phyloP scores from a whole-genome alignment of 2,888 invertebrate genomes.

The Hermaeophaga mercurialis region DNA sequence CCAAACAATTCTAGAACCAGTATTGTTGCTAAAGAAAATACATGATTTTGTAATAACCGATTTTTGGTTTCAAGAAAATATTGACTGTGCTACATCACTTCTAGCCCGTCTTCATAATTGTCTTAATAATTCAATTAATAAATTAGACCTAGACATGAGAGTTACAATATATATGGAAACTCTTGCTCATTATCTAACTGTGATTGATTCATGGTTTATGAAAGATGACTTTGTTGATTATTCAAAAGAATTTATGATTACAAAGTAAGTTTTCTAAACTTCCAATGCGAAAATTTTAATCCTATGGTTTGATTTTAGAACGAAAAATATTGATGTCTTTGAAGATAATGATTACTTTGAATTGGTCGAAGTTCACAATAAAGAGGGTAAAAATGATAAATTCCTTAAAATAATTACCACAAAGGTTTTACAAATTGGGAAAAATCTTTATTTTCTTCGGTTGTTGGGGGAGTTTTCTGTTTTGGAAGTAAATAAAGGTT shows the following conservation, averaged over 20 bases:
- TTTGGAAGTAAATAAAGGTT: slow-evolving; percentile 41
- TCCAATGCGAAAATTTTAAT: too few relatives aligned
- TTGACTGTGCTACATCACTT: slow-evolving; percentile 45
- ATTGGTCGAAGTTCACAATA: slow-evolving; percentile 38
- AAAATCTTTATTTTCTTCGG: slow-evolving; percentile 51
- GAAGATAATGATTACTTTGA: slow-evolving; percentile 33
- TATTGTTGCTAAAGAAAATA: slow-evolving; percentile 44
- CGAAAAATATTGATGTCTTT: too few relatives aligned
- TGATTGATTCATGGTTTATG: slow-evolving; percentile 52
- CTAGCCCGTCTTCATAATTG: slow-evolving; percentile 47
- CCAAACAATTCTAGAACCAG: slow-evolving; percentile 44
- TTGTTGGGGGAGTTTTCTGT: slow-evolving; percentile 49
- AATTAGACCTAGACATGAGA: slow-evolving; percentile 51
- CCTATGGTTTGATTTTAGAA: too few relatives aligned
- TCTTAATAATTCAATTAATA: slow-evolving; percentile 44
- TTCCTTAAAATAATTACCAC: slow-evolving; percentile 49
- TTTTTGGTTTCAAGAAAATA: slow-evolving; percentile 36
- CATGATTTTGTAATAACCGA: slow-evolving; percentile 45
- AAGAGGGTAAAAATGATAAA: slow-evolving; percentile 41
- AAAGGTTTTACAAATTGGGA: slow-evolving; percentile 52
- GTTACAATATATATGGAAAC: slow-evolving; percentile 52
- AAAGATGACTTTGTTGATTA: slow-evolving; percentile 51
- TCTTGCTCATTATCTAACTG: slow-evolving; percentile 50
- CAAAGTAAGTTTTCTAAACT: slow-evolving; percentile 23
- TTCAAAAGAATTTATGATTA: slow-evolving; percentile 51